phyloP scores from a whole-genome alignment of 2,888 invertebrate genomes.

The Syrphus vitripennis region DNA sequence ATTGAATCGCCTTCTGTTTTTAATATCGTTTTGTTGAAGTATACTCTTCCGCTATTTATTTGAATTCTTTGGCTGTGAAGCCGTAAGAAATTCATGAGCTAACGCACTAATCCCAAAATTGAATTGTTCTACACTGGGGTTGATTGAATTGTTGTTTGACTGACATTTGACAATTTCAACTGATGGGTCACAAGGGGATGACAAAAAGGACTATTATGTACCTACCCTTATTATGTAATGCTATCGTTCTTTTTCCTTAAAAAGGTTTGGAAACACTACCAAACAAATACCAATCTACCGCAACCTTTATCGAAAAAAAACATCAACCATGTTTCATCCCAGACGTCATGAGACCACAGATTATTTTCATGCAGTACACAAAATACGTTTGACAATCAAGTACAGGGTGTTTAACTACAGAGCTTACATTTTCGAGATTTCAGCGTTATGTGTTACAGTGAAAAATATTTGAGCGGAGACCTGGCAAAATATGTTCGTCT shows the following conservation, averaged over 20 bases:
- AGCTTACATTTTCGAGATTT: too few relatives aligned
- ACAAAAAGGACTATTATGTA: conserved; percentile 6
- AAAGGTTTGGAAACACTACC: conserved; percentile 21
- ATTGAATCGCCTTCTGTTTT: not conserved
- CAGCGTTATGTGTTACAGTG: too few relatives aligned
- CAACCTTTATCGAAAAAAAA: not conserved
- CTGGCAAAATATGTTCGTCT: too few relatives aligned
- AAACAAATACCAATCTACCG: conserved; percentile 38
- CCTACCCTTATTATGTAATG: conserved; percentile 51
- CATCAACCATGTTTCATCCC: conserved; percentile 34
- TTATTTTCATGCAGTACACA: conserved; percentile 21
- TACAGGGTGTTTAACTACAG: not conserved
- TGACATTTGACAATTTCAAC: conserved; percentile 65
- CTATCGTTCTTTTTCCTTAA: conserved; percentile 37
- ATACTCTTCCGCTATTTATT: too few relatives aligned
- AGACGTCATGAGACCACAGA: conserved; percentile 52
- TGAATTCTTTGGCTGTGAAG: not conserved
- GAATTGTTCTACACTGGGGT: not conserved
- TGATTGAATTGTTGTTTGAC: conserved; percentile 67
- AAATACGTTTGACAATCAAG: not conserved
- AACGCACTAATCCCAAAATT: conserved; percentile 5
- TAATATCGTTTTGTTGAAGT: too few relatives aligned
- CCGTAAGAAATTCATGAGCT: not conserved
- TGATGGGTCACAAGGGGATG: conserved; percentile 37
- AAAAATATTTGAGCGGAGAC: too few relatives aligned